A percentile compares a stretch with the other conserved stretches of the same genome.
Conservation (phyloP, 2,888 invertebrate species). For the Stenotaenia linearis region DNA sequence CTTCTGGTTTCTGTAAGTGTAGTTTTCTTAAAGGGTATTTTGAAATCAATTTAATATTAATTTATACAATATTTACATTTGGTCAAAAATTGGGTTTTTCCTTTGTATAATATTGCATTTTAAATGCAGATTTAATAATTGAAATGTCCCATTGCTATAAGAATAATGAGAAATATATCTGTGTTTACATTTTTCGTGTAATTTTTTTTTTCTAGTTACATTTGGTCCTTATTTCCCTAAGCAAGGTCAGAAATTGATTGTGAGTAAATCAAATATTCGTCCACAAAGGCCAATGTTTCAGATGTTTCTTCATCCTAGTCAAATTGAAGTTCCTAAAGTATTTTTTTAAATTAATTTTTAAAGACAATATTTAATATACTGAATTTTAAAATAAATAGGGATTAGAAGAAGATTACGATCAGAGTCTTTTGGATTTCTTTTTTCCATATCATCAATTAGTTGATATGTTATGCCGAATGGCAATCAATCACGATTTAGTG, state of each 20-base stretch:
- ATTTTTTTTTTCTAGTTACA: constrained; percentile 50
- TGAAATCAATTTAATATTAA: too few species aligned
- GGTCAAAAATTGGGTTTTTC: too few species aligned
- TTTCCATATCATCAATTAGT: constrained; percentile 84
- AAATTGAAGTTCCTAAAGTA: constrained; percentile 63
- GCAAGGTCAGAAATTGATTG: constrained; percentile 55
- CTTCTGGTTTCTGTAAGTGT: constrained; percentile 30
- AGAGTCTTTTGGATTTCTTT: constrained; percentile 68
- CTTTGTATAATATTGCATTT: too few species aligned
- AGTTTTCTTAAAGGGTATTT: background rate
- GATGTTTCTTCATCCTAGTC: constrained; percentile 73
- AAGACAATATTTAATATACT: background rate
- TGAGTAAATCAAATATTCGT: constrained; percentile 60
- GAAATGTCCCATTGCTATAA: too few species aligned
- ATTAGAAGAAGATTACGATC: constrained; percentile 69
- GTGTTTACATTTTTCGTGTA: background rate
- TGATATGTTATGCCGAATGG: constrained; percentile 78
- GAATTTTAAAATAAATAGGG: constrained; percentile 50
- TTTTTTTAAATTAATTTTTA: background rate
- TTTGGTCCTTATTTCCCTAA: constrained; percentile 72
- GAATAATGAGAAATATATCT: too few species aligned
- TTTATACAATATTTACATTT: too few species aligned
- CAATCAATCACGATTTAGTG: constrained; percentile 79
- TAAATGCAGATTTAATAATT: too few species aligned
- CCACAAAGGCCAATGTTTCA: constrained; percentile 75